Conservation (phyloP, 2,113 vertebrate genomes). For the Limnothrissa miodon region DNA sequence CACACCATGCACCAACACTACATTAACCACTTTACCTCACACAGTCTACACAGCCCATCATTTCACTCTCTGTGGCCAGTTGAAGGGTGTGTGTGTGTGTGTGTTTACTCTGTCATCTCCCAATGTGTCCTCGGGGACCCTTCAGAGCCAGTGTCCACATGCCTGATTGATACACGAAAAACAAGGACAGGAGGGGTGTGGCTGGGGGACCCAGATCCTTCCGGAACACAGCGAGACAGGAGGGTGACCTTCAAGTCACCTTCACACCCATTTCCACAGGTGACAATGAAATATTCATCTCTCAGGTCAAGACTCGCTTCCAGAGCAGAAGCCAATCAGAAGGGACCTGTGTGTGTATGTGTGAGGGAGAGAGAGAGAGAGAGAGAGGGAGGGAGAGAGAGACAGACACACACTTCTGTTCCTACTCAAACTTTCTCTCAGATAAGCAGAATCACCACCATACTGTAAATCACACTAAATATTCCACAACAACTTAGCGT, state of each 20-base stretch:
- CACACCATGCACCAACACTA: background rate
- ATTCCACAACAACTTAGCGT: background rate
- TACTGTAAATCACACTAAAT: background rate
- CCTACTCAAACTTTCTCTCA: background rate
- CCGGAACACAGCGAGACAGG: background rate
- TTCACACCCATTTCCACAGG: background rate
- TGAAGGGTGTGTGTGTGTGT: background rate
- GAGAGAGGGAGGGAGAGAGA: too few species aligned
- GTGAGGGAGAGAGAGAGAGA: too few species aligned
- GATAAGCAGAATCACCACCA: background rate
- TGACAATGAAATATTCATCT: background rate
- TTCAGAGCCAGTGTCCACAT: background rate
- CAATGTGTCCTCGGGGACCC: background rate
- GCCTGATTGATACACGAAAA: conserved; percentile 12
- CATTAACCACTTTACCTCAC: background rate
- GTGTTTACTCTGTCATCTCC: background rate
- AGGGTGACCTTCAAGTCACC: background rate
- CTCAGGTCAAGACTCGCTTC: background rate
- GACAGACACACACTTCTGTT: too few species aligned
- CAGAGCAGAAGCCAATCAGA: too few species aligned
- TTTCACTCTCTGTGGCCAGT: background rate
- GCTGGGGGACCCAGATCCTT: background rate
- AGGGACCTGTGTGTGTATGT: too few species aligned
- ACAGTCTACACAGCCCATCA: background rate
- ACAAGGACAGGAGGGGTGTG: background rate